phyloP scores from a whole-genome alignment of 2,797 vertebrate genomes.

The Cryptoprocta ferox region DNA sequence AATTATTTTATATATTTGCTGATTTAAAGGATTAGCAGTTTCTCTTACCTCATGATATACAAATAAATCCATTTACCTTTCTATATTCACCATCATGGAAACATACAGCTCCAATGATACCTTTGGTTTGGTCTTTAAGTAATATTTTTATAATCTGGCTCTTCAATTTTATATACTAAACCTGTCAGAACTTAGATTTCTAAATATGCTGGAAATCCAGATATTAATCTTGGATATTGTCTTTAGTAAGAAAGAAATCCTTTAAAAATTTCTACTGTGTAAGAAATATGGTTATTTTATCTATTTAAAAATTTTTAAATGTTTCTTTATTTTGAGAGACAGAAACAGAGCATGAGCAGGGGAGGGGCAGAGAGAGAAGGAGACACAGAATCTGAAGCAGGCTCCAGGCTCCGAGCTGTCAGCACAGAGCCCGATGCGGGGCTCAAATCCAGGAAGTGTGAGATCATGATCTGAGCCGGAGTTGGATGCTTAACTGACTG shows the following conservation, averaged over 20 bases:
- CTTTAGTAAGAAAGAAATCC: conserved; percentile 20
- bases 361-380: too few species aligned
- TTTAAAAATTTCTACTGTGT: background rate
- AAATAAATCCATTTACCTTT: conserved; percentile 20
- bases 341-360: too few species aligned
- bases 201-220: background rate
- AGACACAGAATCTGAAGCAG: too few species aligned
- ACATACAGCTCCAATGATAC: background rate
- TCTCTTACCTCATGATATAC: background rate
- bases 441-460: too few species aligned
- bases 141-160: background rate
- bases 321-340: too few species aligned
- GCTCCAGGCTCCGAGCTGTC: too few species aligned
- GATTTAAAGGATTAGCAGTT: background rate
- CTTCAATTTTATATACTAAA: background rate
- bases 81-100: background rate
- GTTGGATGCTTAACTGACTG: too few species aligned
- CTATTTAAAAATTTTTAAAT: too few species aligned
- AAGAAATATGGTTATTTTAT: background rate
- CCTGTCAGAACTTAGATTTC: background rate
- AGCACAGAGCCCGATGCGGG: too few species aligned
- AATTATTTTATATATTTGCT: background rate
- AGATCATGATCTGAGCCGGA: too few species aligned
- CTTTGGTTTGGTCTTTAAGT: background rate
- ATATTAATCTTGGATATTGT: background rate